Conservation (phyloP, 2,797 vertebrate genomes). For the Philypnodon macrostomus region DNA sequence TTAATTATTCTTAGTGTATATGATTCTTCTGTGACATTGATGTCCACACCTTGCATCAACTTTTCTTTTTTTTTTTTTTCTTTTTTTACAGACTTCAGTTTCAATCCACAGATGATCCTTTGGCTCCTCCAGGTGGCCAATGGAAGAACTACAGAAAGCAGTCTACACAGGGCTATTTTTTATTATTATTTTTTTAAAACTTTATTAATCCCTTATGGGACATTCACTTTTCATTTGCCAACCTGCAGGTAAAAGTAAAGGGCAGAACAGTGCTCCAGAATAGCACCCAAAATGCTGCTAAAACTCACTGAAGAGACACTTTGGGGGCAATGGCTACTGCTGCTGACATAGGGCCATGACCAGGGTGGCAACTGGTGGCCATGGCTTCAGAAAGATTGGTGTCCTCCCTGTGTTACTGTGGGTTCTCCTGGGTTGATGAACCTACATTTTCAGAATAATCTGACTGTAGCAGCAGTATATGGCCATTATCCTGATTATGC, state of each 20-base stretch:
- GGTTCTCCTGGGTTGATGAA: too few relatives aligned
- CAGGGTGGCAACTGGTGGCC: background rate
- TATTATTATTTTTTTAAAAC: conserved; percentile 34
- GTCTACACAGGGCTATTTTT: conserved; percentile 7
- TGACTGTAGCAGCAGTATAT: too few relatives aligned
- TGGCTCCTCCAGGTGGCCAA: conserved; percentile 64
- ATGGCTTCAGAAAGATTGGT: background rate
- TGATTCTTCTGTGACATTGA: conserved; percentile 1
- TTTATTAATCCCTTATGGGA: conserved; percentile 39
- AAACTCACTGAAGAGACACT: conserved; percentile 30
- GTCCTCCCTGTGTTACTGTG: too few relatives aligned
- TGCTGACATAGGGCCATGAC: conserved; percentile 21
- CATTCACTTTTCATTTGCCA: conserved; percentile 40
- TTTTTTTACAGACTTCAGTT: too few relatives aligned
- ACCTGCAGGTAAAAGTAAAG: conserved; percentile 29
- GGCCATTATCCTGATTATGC: too few relatives aligned
- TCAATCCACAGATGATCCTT: conserved; percentile 22
- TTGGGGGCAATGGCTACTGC: conserved; percentile 14
- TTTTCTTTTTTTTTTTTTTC: conserved; percentile 1
- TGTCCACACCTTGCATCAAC: background rate
- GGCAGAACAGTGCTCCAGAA: conserved; percentile 25
- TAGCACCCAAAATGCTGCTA: conserved; percentile 10
- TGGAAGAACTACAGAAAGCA: conserved; percentile 6
- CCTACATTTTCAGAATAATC: too few relatives aligned
- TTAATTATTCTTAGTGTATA: too few relatives aligned